phyloP scores from a whole-genome alignment of 2,888 invertebrate genomes.

The Melieria crassipennis region DNA sequence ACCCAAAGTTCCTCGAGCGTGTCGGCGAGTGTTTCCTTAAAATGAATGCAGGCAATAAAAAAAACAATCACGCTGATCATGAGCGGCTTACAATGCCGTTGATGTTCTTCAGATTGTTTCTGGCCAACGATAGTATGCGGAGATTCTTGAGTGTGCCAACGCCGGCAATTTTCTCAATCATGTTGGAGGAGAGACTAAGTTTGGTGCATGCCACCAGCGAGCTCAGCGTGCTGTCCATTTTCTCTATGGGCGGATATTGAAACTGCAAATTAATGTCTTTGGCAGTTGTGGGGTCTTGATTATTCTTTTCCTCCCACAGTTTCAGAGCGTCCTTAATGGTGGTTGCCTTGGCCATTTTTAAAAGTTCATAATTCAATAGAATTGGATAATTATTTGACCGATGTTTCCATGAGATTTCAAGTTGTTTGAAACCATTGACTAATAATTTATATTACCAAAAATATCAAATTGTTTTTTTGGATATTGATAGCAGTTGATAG shows the following conservation, averaged over 20 bases:
- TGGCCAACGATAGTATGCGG: slow-evolving; percentile 82
- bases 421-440: no score
- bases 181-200: slow-evolving; percentile 90
- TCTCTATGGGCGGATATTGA: slow-evolving; percentile 93
- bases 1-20: slow-evolving; percentile 93
- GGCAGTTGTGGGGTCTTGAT: slow-evolving; percentile 73
- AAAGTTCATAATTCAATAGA: no score
- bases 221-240: slow-evolving; percentile 88
- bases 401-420: no score
- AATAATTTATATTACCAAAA: no score
- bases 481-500: no score
- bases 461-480: no score
- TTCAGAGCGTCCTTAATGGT: slow-evolving; percentile 88
- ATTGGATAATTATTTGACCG: no score
- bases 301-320: slow-evolving; percentile 84
- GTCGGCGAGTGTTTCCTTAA: slow-evolving; percentile 83
- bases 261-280: slow-evolving; percentile 84
- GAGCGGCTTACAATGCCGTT: slow-evolving; percentile 76
- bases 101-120: slow-evolving; percentile 91
- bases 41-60: slow-evolving; percentile 5
- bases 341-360: slow-evolving; percentile 73
- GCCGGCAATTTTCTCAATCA: slow-evolving; percentile 91
- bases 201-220: slow-evolving; percentile 82
- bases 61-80: neutral
- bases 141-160: slow-evolving; percentile 84